A percentile compares a stretch with the other conserved stretches of the same genome.
phyloP scores from a whole-genome alignment of 2,797 vertebrate genomes.

The Coendou prehensilis region DNA sequence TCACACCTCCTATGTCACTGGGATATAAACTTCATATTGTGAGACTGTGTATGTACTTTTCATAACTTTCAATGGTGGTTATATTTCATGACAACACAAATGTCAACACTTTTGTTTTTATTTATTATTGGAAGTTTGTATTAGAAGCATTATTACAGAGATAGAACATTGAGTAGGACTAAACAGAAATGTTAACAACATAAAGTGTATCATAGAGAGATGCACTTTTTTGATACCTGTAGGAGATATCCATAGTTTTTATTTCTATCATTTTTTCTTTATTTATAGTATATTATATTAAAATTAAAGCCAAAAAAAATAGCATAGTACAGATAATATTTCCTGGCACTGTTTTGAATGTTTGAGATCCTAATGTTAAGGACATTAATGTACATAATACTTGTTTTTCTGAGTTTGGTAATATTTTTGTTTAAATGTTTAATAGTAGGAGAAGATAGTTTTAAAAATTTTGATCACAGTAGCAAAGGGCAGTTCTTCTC shows the following conservation, averaged over 20 bases:
- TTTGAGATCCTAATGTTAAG: not conserved
- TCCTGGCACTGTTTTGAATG: not conserved
- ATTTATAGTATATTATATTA: not conserved
- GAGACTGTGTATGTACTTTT: not conserved
- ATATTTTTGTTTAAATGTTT: not conserved
- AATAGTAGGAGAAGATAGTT: not conserved
- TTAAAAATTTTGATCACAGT: not conserved
- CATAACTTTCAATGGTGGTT: not conserved
- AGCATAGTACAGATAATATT: not conserved
- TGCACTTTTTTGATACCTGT: not conserved
- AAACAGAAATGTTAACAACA: not conserved
- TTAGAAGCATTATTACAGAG: slow-evolving; percentile 5
- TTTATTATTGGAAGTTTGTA: not conserved
- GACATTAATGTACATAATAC: not conserved
- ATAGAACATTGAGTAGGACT: not conserved
- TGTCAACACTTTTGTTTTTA: not conserved
- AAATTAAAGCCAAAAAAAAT: not conserved
- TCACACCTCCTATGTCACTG: not conserved
- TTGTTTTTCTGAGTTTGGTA: slow-evolving; percentile 3
- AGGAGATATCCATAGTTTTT: not conserved
- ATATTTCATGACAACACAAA: not conserved
- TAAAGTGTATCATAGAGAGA: not conserved
- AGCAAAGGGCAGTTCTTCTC: not conserved
- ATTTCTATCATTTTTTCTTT: not conserved
- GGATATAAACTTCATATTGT: not conserved